These are phyloP conservation scores for Hydrotaea cyrtoneurina DNA, from an alignment of 2,888 invertebrate species.

Conservation along the genomic window DNA sequence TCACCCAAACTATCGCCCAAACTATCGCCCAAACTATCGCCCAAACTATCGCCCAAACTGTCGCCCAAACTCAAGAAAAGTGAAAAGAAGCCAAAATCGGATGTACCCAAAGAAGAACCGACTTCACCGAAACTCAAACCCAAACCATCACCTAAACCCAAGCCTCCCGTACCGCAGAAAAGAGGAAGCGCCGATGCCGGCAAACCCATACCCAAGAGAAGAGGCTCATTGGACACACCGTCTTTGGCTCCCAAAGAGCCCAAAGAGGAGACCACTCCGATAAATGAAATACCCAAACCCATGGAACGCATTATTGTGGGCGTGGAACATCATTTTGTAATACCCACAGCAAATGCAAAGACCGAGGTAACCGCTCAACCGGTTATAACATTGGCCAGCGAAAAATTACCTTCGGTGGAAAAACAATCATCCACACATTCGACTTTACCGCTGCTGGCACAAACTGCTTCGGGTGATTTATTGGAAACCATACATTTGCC, in stretches of 20 bases:
- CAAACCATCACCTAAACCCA: conserved; percentile 49
- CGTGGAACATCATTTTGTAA: conserved; percentile 72
- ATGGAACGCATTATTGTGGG: conserved; percentile 80
- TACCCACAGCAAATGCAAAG: conserved; percentile 42
- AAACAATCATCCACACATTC: conserved; percentile 29
- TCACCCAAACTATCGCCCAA: conserved; percentile 58
- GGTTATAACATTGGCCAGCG: conserved; percentile 73
- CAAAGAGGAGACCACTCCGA: conserved; percentile 59
- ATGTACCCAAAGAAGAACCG: conserved; percentile 53
- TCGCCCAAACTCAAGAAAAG: conserved; percentile 67
- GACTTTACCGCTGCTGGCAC: conserved; percentile 62
- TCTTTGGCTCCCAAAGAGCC: conserved; percentile 30
- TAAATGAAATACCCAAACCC: conserved; percentile 72
- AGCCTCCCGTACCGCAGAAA: conserved; percentile 74
- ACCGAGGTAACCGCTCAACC: conserved; percentile 34
- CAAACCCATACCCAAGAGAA: conserved; percentile 71
- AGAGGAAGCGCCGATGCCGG: conserved; percentile 67
- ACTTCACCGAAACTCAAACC: conserved; percentile 41
- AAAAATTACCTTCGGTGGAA: conserved; percentile 72
- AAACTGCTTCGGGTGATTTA: conserved; percentile 62
- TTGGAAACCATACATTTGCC: conserved; percentile 77
- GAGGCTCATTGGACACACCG: conserved; percentile 60
- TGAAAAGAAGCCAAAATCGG: conserved; percentile 61
- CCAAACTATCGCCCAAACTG: conserved; percentile 5
- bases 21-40: conserved; percentile 39